Conservation (phyloP, 2,797 vertebrate species). For the Erethizon dorsatum region DNA sequence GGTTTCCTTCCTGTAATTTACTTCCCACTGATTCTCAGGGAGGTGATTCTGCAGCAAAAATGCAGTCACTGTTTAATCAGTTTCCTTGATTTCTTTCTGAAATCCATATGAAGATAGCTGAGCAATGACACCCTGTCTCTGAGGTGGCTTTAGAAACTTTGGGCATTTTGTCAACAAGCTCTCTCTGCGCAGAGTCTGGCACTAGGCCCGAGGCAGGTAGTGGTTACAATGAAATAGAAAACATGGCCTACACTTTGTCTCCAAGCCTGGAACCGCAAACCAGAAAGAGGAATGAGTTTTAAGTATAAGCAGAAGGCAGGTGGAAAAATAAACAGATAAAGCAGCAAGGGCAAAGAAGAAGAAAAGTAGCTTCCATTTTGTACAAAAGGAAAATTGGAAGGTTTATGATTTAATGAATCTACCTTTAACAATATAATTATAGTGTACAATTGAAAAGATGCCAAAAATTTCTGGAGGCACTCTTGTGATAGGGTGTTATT, state of each 20-base stretch:
- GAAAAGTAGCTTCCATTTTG: neutral
- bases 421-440: constrained; percentile 3
- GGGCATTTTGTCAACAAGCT: neutral
- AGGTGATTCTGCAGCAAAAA: constrained; percentile 66
- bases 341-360: neutral
- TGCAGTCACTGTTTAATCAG: constrained; percentile 70
- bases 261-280: neutral
- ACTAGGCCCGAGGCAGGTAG: neutral
- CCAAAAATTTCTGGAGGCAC: neutral
- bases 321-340: neutral
- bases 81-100: constrained; percentile 80
- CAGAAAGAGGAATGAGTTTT: neutral
- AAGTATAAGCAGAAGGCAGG: neutral
- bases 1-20: constrained; percentile 68
- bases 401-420: neutral
- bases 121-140: neutral
- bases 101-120: constrained; percentile 55
- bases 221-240: neutral
- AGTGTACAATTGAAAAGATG: neutral
- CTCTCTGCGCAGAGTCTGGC: neutral
- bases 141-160: constrained; percentile 34
- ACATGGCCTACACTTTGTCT: neutral
- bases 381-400: neutral
- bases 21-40: constrained; percentile 77
- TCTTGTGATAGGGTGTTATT: neutral